A percentile compares a stretch with the other conserved stretches of the same genome.
Evolutionary conservation across 2,113 vertebrate genomes (phyloP).

Genomic region (Turnix velox): DNA sequence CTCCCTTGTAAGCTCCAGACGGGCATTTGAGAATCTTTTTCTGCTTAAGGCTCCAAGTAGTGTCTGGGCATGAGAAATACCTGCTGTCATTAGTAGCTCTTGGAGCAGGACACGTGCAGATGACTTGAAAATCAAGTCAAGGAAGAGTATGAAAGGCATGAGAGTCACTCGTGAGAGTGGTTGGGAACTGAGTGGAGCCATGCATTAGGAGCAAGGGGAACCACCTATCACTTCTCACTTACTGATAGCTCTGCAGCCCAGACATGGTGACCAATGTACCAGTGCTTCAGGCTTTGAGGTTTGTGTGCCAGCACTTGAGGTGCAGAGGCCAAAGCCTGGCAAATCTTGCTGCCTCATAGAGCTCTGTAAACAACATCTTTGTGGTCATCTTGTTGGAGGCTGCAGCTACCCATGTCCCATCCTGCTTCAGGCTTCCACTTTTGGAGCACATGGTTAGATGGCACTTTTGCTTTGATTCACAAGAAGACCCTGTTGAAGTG

Average conservation of each 20-base stretch:
- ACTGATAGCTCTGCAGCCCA: neutral
- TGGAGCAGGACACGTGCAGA: neutral
- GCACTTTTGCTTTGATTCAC: neutral
- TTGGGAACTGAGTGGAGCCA: neutral
- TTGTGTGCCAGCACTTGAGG: neutral
- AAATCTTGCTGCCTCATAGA: neutral
- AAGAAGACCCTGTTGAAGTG: neutral
- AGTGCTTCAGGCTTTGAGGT: neutral
- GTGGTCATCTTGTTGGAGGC: neutral
- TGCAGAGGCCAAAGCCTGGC: neutral
- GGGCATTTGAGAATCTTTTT: neutral
- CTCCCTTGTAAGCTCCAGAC: neutral
- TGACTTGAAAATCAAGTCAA: neutral
- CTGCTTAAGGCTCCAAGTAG: neutral
- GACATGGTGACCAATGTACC: accelerated
- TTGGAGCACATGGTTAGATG: neutral
- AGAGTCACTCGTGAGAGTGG: neutral
- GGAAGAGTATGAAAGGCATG: neutral
- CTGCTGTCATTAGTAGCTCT: neutral
- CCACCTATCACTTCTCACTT: neutral
- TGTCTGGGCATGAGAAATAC: neutral
- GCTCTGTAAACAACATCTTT: neutral
- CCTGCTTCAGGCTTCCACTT: neutral
- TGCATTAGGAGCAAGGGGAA: accelerated
- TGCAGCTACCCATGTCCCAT: neutral